Evolutionary conservation across 2,888 invertebrate species (phyloP).

Genomic region (Anthrax anthrax): DNA sequence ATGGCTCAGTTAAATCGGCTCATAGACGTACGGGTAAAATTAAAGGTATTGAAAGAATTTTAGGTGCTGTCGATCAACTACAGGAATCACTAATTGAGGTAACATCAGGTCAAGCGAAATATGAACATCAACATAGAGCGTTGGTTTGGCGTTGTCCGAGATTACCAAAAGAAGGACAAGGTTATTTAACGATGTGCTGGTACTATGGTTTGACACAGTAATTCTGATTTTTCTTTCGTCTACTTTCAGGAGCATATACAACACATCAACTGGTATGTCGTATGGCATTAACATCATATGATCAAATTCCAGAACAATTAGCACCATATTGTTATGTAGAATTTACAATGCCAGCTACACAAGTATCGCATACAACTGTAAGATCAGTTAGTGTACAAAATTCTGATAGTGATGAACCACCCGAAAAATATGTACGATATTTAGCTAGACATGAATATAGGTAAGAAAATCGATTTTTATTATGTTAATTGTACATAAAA

Average conservation of each 20-base stretch:
- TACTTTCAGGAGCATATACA: slow-evolving; percentile 78
- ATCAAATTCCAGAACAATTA: slow-evolving; percentile 89
- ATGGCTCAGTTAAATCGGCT: slow-evolving; percentile 92
- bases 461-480: slow-evolving; percentile 31
- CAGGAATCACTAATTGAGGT: slow-evolving; percentile 90
- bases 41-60: slow-evolving; percentile 80
- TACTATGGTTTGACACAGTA: neutral
- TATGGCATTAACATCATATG: slow-evolving; percentile 91
- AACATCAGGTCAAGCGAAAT: slow-evolving; percentile 93
- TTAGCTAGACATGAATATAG: slow-evolving; percentile 90
- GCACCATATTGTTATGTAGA: slow-evolving; percentile 82
- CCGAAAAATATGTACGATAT: slow-evolving; percentile 96
- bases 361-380: slow-evolving; percentile 88
- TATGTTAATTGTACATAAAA: neutral
- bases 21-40: slow-evolving; percentile 79
- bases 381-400: slow-evolving; percentile 83
- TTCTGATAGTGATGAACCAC: slow-evolving; percentile 75
- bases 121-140: slow-evolving; percentile 93
- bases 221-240: neutral
- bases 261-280: slow-evolving; percentile 90
- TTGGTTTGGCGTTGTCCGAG: slow-evolving; percentile 98
- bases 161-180: slow-evolving; percentile 97
- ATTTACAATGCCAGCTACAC: slow-evolving; percentile 97
- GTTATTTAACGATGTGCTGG: slow-evolving; percentile 40
- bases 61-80: slow-evolving; percentile 80